These are phyloP conservation scores for Hylomyscus alleni DNA, from an alignment of 2,797 vertebrate species.

Conservation along the genomic window DNA sequence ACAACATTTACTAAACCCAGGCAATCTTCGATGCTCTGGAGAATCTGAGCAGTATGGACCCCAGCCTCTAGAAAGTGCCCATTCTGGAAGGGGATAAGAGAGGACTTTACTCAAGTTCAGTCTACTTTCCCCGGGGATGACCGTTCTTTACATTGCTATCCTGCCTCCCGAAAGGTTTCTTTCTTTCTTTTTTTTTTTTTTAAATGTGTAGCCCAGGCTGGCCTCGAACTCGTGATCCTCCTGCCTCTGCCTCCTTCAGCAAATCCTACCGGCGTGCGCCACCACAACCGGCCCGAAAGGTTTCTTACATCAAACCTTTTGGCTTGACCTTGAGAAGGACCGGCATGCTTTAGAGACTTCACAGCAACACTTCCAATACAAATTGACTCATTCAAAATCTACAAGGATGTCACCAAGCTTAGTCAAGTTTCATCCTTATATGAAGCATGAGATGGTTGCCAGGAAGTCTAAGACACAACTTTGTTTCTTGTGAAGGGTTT, in stretches of 20 bases:
- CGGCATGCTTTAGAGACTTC: slow-evolving; percentile 81
- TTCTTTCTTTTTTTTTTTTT: no score
- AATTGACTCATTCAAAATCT: slow-evolving; percentile 82
- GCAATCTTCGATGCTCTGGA: background rate
- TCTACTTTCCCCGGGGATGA: background rate
- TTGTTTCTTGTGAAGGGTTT: slow-evolving; percentile 83
- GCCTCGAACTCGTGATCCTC: no score
- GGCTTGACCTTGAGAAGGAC: slow-evolving; percentile 32
- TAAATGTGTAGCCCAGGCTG: no score
- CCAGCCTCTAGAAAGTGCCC: background rate
- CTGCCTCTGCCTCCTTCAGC: no score
- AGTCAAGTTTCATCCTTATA: slow-evolving; percentile 84
- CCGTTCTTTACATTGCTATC: background rate
- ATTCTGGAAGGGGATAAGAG: rapidly evolving
- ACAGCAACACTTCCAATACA: slow-evolving; percentile 83
- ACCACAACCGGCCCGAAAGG: no score
- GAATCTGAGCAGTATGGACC: background rate
- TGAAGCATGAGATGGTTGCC: slow-evolving; percentile 81
- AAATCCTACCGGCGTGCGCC: no score
- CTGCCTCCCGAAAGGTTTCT: background rate
- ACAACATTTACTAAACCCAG: background rate
- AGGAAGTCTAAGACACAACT: slow-evolving; percentile 82
- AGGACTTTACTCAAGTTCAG: background rate
- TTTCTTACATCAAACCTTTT: slow-evolving; percentile 27
- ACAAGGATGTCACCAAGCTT: slow-evolving; percentile 86